Evolutionary conservation across 2,888 invertebrate species (phyloP).

Genomic region (Epistrophe grossulariae): DNA sequence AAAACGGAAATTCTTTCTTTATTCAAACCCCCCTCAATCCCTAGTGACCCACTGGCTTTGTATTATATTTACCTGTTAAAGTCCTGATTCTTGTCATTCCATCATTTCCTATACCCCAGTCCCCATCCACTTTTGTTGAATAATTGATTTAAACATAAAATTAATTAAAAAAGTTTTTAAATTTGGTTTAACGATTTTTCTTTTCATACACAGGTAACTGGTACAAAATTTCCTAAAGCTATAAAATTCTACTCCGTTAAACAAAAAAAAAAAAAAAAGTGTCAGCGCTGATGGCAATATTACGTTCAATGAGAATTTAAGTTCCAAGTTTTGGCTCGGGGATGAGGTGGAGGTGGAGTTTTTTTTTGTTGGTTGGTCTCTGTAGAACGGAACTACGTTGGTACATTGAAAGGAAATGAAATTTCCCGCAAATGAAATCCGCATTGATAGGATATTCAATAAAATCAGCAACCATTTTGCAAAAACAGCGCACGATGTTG

Average conservation of each 20-base stretch:
- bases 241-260: conserved; percentile 8
- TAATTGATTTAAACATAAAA: neutral
- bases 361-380: conserved; percentile 18
- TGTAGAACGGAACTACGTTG: conserved; percentile 35
- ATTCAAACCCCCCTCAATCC: no score
- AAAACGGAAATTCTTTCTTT: no score
- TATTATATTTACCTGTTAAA: neutral
- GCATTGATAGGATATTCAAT: conserved; percentile 52
- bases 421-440: conserved; percentile 62
- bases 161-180: conserved; percentile 17
- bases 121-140: neutral
- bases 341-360: neutral
- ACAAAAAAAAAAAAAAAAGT: conserved; percentile 25
- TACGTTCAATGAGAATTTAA: conserved; percentile 15
- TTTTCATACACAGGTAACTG: neutral
- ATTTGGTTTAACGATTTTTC: neutral
- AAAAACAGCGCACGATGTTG: conserved; percentile 26
- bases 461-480: conserved; percentile 41
- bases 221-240: neutral
- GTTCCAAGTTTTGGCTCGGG: neutral
- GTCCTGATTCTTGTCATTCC: neutral
- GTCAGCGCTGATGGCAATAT: conserved; percentile 13
- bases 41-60: neutral
- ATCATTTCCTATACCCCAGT: neutral
- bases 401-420: conserved; percentile 50